Base-by-base conservation (phyloP, 1,140 invertebrate genomes). In the Caenorhabditis latens region DNA sequence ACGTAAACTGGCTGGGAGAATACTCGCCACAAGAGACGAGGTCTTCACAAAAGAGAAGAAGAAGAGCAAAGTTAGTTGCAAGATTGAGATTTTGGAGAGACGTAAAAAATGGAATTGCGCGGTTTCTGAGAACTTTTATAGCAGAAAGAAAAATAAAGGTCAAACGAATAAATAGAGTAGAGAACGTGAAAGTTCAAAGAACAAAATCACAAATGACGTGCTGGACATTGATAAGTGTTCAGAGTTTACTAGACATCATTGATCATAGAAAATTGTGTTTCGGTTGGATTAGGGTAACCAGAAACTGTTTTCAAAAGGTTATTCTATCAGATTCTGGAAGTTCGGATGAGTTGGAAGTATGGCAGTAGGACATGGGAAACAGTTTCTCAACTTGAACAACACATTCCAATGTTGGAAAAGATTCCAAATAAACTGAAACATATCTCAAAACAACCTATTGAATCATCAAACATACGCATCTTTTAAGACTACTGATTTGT, bases 201-300 rank as follows among this genome's bases (percentile, higher is more conserved):
- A 79, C 71, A n/a, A 79, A 46, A 24, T 24, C 46, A 50, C 43
- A 79, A 19, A 79, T 79, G 71, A 79, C 46, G 71, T 53, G 71
- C 7, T n/a, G 46, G 53, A 50, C 46, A 79, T 79, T 79, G 71
- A 79, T 79, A 42, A 79, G 46, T 79, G 71, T 50, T 79, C 71
- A 79, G 8, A 32, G 21, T 9, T 63, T 63, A 32, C 9, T 13
- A 13, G 9, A 63, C 61, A 63, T 63, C 61, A 63, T 13, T 63
- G 61, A 63, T 32, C 61, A 63, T 32, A 13, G 8, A 11, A 11
- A 11, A 16, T 11, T 32, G 32, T 32, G 32, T 32, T 32, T 32
- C 32, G 32, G 32, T 32, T 32, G 32, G 50, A 53, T 53, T 16
- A 53, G 11, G 50, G 50, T 53, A 53, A 53, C 16, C 50, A 8